Conservation (phyloP, 2,113 vertebrate species). For the Muntiacus muntjak region DNA sequence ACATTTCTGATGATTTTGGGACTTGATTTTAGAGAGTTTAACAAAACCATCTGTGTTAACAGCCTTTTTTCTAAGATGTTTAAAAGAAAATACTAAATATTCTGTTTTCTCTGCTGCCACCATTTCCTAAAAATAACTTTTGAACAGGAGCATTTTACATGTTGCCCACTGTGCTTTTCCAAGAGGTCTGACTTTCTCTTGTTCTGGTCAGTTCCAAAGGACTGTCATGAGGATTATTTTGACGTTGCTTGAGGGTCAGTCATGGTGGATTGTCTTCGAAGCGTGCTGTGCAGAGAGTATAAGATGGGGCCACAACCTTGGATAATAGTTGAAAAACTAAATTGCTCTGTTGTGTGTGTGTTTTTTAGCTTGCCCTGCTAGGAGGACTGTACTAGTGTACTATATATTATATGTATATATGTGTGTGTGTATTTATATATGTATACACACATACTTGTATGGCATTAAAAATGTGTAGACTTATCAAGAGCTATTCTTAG, state of each 20-base stretch:
- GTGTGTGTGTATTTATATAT: neutral
- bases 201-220: neutral
- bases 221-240: neutral
- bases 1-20: neutral
- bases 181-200: neutral
- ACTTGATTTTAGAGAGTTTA: neutral
- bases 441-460: neutral
- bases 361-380: neutral
- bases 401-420: rapidly evolving
- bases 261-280: neutral
- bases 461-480: neutral
- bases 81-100: neutral
- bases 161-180: neutral
- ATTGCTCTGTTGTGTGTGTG: neutral
- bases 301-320: neutral
- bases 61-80: neutral
- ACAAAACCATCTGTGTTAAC: neutral
- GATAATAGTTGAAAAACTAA: neutral
- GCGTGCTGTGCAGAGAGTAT: neutral
- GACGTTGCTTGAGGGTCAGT: neutral
- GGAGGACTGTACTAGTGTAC: neutral
- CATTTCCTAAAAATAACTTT: neutral
- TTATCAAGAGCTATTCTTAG: neutral
- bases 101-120: too few relatives aligned
- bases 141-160: neutral